phyloP scores from a whole-genome alignment of 2,888 invertebrate genomes.

The Campoplex nolae region DNA sequence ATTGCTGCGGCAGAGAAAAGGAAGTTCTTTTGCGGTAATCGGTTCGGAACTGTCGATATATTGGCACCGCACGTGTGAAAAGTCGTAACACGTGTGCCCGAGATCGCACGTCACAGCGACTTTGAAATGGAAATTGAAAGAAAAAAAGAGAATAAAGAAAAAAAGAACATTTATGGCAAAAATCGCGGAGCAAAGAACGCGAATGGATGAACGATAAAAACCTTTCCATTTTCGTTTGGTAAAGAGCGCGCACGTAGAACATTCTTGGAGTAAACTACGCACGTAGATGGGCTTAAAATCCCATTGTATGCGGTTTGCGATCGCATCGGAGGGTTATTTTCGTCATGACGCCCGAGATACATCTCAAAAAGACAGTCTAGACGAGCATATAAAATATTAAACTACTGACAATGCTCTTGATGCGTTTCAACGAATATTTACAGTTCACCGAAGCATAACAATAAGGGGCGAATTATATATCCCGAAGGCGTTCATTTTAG shows the following conservation, averaged over 20 bases:
- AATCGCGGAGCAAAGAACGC: slow-evolving; percentile 16
- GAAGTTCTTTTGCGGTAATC: not conserved
- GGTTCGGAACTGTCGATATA: not conserved
- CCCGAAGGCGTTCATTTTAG: not conserved
- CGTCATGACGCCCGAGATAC: slow-evolving; percentile 33
- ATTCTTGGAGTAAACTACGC: slow-evolving; percentile 47
- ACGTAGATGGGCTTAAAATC: slow-evolving; percentile 54
- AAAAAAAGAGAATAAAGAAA: slow-evolving; percentile 8
- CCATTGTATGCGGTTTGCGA: slow-evolving; percentile 50
- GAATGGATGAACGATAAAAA: slow-evolving; percentile 6
- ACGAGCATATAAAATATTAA: slow-evolving; percentile 52
- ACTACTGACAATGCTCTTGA: slow-evolving; percentile 21
- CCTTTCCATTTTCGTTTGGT: slow-evolving; percentile 58
- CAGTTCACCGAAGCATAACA: not conserved
- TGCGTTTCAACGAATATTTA: slow-evolving; percentile 10
- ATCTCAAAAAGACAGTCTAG: slow-evolving; percentile 60
- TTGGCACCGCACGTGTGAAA: slow-evolving; percentile 13
- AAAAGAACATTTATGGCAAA: slow-evolving; percentile 27
- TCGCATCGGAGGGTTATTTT: slow-evolving; percentile 13
- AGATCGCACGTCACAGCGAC: slow-evolving; percentile 41
- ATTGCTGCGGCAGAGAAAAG: not conserved
- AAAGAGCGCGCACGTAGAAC: slow-evolving; percentile 36
- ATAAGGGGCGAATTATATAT: not conserved
- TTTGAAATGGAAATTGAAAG: slow-evolving; percentile 14
- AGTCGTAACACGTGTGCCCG: slow-evolving; percentile 47